Percentiles rank a stretch among this genome's conserved stretches.
phyloP scores from a whole-genome alignment of 2,888 invertebrate genomes.

The Drosophila niveifrons region DNA sequence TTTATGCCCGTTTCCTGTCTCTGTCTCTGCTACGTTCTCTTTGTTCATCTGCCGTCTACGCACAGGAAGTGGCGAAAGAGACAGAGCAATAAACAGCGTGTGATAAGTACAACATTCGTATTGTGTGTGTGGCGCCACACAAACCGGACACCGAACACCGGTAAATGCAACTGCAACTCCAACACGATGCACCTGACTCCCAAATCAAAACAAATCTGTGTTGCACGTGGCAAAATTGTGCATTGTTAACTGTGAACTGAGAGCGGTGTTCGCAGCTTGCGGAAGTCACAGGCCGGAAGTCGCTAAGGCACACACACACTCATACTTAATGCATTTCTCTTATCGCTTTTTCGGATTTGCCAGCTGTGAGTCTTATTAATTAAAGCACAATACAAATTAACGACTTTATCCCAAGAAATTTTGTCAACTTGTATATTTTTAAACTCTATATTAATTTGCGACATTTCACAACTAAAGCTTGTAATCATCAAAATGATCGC shows the following conservation, averaged over 20 bases:
- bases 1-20: constrained; percentile 53
- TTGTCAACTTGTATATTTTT: constrained; percentile 14
- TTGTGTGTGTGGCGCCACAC: constrained; percentile 15
- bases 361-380: constrained; percentile 1
- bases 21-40: constrained; percentile 25
- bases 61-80: constrained; percentile 52
- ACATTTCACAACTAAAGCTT: neutral
- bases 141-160: neutral
- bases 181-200: constrained; percentile 26
- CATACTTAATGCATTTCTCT: constrained; percentile 12
- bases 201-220: neutral
- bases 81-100: neutral
- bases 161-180: neutral
- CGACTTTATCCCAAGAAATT: neutral
- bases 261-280: constrained; percentile 14
- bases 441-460: constrained; percentile 6
- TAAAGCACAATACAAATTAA: constrained; percentile 2
- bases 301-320: neutral
- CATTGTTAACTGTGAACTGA: constrained; percentile 15
- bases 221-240: constrained; percentile 45
- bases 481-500: neutral
- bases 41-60: constrained; percentile 65
- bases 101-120: neutral
- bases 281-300: constrained; percentile 45
- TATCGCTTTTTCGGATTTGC: neutral